Evolutionary conservation across 2,888 invertebrate genomes (phyloP).

Genomic region (Chrysodeixis includens): DNA sequence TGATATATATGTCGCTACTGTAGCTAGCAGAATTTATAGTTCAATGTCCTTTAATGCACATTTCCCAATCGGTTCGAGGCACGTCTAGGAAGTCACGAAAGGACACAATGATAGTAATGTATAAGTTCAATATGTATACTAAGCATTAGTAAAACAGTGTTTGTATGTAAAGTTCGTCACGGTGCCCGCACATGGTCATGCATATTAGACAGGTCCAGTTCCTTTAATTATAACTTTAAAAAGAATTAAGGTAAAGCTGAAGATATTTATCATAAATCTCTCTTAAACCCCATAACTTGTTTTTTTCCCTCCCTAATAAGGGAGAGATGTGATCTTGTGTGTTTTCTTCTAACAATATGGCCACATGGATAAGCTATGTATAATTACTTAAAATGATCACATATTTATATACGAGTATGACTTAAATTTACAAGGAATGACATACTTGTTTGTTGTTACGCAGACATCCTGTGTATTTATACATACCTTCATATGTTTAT

Average conservation of each 20-base stretch:
- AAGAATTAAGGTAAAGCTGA: not conserved
- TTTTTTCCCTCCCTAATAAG: not conserved
- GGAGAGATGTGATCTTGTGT: too few species aligned
- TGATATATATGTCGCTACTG: constrained; percentile 32
- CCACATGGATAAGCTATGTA: too few species aligned
- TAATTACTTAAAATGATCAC: too few species aligned
- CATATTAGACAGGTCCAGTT: not conserved
- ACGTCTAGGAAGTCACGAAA: constrained; percentile 28
- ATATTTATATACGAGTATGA: too few species aligned
- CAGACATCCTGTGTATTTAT: too few species aligned
- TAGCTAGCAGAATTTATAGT: too few species aligned
- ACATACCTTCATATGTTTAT: too few species aligned
- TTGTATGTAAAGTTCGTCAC: constrained; percentile 3
- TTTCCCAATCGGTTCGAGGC: constrained; percentile 3
- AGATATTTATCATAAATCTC: not conserved
- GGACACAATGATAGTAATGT: constrained; percentile 9
- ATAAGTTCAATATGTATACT: not conserved
- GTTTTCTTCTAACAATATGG: too few species aligned
- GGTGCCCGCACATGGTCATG: not conserved
- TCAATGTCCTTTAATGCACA: constrained; percentile 18
- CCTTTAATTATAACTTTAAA: not conserved
- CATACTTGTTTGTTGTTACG: too few species aligned
- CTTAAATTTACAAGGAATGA: too few species aligned
- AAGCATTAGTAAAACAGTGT: constrained; percentile 4
- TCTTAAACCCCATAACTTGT: too few species aligned